phyloP scores from a whole-genome alignment of 1,140 invertebrate species.

The Dryas iulia region DNA sequence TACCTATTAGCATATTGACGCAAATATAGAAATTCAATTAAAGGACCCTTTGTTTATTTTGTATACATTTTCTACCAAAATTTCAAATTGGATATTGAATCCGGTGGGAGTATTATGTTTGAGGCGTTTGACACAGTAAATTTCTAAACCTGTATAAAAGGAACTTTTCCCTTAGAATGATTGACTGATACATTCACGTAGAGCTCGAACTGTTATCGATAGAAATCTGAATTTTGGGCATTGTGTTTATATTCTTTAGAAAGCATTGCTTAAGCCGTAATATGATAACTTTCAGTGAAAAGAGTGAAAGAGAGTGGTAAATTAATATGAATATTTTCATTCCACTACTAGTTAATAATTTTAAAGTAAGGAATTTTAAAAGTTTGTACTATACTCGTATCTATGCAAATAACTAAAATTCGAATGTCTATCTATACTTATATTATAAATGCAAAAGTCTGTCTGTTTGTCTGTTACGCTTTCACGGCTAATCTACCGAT shows the following conservation, averaged over 20 bases:
- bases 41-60: background rate
- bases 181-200: background rate
- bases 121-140: background rate
- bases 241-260: background rate
- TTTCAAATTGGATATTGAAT: background rate
- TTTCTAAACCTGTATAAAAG: background rate
- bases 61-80: background rate
- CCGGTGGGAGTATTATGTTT: background rate
- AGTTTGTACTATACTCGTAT: too few species aligned
- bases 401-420: too few species aligned
- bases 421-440: too few species aligned
- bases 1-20: background rate
- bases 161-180: background rate
- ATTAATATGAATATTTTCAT: background rate
- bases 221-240: background rate
- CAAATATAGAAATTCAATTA: background rate
- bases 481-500: too few species aligned
- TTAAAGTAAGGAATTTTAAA: too few species aligned
- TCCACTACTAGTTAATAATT: background rate
- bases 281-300: background rate
- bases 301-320: background rate
- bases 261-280: background rate
- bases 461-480: too few species aligned
- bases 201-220: background rate
- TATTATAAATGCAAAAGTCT: too few species aligned